Base-by-base conservation (phyloP, 2,888 invertebrate species). In the Tachina fera region DNA sequence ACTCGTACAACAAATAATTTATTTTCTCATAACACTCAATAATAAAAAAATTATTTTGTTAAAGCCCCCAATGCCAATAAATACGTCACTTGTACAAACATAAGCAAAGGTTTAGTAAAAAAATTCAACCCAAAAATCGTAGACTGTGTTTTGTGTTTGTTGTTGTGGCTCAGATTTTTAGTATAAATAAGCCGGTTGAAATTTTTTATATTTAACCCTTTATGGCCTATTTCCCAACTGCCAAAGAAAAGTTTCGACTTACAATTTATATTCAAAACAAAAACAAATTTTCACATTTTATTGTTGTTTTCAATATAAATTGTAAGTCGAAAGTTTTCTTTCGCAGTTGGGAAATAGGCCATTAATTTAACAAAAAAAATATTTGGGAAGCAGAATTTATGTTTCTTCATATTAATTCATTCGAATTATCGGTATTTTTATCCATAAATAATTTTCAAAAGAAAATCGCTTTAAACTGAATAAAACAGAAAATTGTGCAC, bases 61-160 rank as follows among this genome's bases (percentile, higher is more conserved):
- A 86, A 86, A 83, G 41, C 76, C 85, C 86, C 86, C 86, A 86
- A 86, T 86, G 86, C 31, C 86, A 80, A 10, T 72, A 51, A 83
- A 19, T 68, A 83, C 86, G 86, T 86, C 86, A 86, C 76, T 51
- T 68, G 41, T 70, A 58, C 9, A 19, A 39, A 60, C 9, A 19
- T 19, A 60, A 19, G 11, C 22, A 51, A 43, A 61, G 49, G 53
- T 56, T 56, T 16, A 43, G 71, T 72, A 39, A 39, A 76, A 60
- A 39, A 76, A 60, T 71, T 41, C 75, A 83, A 41, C 6, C 3
- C 19, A 61, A 56, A 60, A 67, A 67, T 11, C 31, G 9, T 43
- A 11, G 0, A 65, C 51, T 68, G 41, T 31, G 43, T 74, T 31
- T 61, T 39, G 43, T 67, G 49, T n/a, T 31, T 68, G 68, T 53